Evolutionary conservation across 2,797 vertebrate genomes (phyloP), one percentile per base, ranked within the genome.

Genomic region (Taenioides sp.): DNA sequence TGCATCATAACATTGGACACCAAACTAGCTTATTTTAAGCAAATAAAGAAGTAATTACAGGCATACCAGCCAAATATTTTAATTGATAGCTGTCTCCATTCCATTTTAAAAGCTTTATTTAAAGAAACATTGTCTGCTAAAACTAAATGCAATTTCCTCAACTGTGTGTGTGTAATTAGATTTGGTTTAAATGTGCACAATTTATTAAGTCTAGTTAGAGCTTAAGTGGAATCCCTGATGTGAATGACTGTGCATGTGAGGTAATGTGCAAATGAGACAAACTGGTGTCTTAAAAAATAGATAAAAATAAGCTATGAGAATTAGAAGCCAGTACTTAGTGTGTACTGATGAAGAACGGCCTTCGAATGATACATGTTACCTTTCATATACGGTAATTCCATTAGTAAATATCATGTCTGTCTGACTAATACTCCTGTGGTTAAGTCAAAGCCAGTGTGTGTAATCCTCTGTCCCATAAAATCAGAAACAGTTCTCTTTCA

Each of bases 191-290:
- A 84, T 82, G 70, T 78, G 67, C 28, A 58, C 67, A 54, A 72
- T 90, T 79, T 58, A 84, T 89, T 77, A 82, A 74, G 69, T 73
- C 27, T 55, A 69, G n/a, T 76, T 80, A 75, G 71, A 73, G 60
- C 58, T 79, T 78, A 79, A 68, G 70, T 79, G 25, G 76, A 78
- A 76, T 84, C 63, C 78, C 55, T 78, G 72, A 68, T 55, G 71
- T 65, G 49, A 57, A 67, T 62, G 71, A 73, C 71, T 34, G 69
- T 76, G 67, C 64, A 66, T 67, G 72, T 54, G 22, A 71, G 62
- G 65, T 68, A 12, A 16, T 64, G 64, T 12, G 34, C 18, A 66
- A 54, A 74, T 64, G 50, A 67, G 70, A 69, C 7, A 2, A 61
- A 34, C 9, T 65, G 23, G 12, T 0, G 49, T 63, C 28, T 1